Percentiles rank a stretch among this genome's conserved stretches.
These are phyloP conservation scores for Neodiprion pinetum DNA, from an alignment of 1,140 invertebrate genomes.

Conservation along the genomic window DNA sequence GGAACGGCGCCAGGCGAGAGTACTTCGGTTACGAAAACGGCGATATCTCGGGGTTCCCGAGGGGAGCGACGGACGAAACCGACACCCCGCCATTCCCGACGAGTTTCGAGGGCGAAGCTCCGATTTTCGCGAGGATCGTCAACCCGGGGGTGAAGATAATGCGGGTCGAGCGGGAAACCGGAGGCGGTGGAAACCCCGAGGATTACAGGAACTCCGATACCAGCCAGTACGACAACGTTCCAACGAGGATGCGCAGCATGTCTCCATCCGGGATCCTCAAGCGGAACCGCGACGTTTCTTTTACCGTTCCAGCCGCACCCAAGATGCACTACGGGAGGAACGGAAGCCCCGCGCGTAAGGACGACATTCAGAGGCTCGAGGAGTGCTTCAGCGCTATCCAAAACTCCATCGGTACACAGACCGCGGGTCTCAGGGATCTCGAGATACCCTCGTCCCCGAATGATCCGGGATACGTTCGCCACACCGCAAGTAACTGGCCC, in stretches of 20 bases:
- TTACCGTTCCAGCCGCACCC: constrained; percentile 47
- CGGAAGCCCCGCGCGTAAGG: constrained; percentile 36
- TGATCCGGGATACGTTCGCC: constrained; percentile 74
- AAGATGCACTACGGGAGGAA: constrained; percentile 33
- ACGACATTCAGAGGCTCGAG: constrained; percentile 57
- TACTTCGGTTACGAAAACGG: constrained; percentile 17
- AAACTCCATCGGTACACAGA: constrained; percentile 58
- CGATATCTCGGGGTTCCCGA: constrained; percentile 31
- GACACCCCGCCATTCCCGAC: constrained; percentile 56
- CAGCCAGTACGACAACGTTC: constrained; percentile 60
- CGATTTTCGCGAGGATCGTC: constrained; percentile 50
- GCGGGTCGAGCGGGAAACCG: constrained; percentile 51
- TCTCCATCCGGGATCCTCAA: constrained; percentile 48
- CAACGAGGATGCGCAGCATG: constrained; percentile 50
- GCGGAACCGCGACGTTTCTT: constrained; percentile 50
- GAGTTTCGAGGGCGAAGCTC: constrained; percentile 27
- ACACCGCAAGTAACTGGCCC: constrained; percentile 72
- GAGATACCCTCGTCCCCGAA: constrained; percentile 65
- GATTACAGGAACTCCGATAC: constrained; percentile 56
- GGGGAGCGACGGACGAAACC: constrained; percentile 50
- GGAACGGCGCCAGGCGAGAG: constrained; percentile 3
- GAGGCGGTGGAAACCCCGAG: constrained; percentile 45
- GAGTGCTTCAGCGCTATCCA: constrained; percentile 58
- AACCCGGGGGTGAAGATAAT: constrained; percentile 59
- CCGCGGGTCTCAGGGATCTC: constrained; percentile 31